Evolutionary conservation across 2,888 invertebrate species (phyloP), one percentile per base, ranked within the genome.

Genomic region (Microchrysa polita): DNA sequence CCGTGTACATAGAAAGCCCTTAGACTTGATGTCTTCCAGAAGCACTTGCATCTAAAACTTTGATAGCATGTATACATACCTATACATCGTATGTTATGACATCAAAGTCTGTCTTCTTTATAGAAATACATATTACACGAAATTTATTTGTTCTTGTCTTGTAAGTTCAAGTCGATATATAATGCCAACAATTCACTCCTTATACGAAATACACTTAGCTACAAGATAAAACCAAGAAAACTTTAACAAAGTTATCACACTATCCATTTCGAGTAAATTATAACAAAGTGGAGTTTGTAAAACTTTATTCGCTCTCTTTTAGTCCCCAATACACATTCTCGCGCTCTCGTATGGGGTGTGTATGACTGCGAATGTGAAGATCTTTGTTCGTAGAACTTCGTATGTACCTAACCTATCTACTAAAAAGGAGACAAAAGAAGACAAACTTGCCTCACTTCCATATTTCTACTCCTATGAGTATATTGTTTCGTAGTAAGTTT

Each of bases 211-310:
- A 34, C 7, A 34, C 27, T 34, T 7, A 34, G 27, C 27, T 34
- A 53, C 67, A 27, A 67, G 27, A 67, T 67, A 52, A 67, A 52
- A 42, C 52, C 23, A 14, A 48, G 20, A 65, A 52, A 63, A 23
- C 14, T 52, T 67, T 53, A 67, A 53, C 67, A 67, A 67, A 67
- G 67, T 67, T 67, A 67, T 67, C 52, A 67, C 67, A 67, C 67
- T 67, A 67, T 67, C 52, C 67, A 67, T 52, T 52, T 23, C 22
- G 67, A 67, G 67, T 67, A 52, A 52, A 67, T 67, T 67, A 67
- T 67, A 67, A 67, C 67, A 67, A 67, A 67, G 67, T 67, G 67
- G 67, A 67, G 67, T 67, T 67, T 23, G 67, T 52, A 67, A 67
- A n/a, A n/a, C 52, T 67, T 67, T n/a, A n/a, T n/a, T n/a, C n/a